Conservation (phyloP, 2,113 vertebrate species). For the Meriones unguiculatus region DNA sequence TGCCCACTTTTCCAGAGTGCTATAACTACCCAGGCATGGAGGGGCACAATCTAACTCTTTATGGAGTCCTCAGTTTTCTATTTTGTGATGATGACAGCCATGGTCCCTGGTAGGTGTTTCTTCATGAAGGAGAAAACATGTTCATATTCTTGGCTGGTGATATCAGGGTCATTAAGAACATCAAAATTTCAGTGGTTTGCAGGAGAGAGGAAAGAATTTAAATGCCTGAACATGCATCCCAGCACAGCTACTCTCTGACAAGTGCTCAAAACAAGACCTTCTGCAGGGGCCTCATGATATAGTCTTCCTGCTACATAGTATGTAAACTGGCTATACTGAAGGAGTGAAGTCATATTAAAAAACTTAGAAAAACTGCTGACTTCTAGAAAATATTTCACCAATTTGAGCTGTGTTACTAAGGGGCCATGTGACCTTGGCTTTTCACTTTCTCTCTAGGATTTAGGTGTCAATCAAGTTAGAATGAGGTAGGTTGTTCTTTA, state of each 20-base stretch:
- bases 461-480: not conserved
- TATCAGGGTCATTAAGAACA: not conserved
- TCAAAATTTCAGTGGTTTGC: too few relatives aligned
- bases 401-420: not conserved
- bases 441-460: not conserved
- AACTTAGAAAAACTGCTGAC: not conserved
- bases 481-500: not conserved
- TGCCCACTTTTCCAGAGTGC: not conserved
- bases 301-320: not conserved
- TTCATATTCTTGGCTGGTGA: not conserved
- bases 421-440: not conserved
- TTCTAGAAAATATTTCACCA: not conserved
- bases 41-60: not conserved
- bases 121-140: not conserved
- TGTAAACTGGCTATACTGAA: too few relatives aligned
- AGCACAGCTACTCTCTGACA: too few relatives aligned
- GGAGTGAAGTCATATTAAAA: fast-evolving
- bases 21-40: not conserved
- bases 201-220: not conserved
- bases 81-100: not conserved
- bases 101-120: too few relatives aligned
- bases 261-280: not conserved
- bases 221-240: not conserved
- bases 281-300: not conserved
- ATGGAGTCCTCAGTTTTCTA: not conserved